A percentile compares a stretch with the other conserved stretches of the same genome.
These are phyloP conservation scores for Alouatta palliata DNA, from an alignment of 2,113 vertebrate genomes.

Conservation along the genomic window DNA sequence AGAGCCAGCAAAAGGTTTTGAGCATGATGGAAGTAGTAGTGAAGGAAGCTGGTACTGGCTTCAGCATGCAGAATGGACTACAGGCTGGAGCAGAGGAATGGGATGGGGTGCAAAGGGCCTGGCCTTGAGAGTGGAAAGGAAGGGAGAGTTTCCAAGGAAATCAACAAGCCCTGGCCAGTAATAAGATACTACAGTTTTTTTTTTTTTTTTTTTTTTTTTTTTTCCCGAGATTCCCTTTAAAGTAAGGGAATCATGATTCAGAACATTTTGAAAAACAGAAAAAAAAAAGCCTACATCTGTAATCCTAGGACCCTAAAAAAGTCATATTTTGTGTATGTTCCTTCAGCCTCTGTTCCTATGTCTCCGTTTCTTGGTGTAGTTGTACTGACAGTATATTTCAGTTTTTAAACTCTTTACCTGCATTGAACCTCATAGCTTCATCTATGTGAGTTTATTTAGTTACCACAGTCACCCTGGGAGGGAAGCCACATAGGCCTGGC, in stretches of 20 bases:
- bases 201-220: not conserved
- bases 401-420: not conserved
- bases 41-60: not conserved
- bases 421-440: not conserved
- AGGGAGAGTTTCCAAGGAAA: constrained; percentile 54
- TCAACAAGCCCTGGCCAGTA: not conserved
- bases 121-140: not conserved
- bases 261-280: constrained; percentile 26
- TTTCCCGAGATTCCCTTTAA: not conserved
- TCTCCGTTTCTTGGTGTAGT: not conserved
- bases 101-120: not conserved
- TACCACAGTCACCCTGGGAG: not conserved
- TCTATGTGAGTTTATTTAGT: not conserved
- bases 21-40: not conserved
- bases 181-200: not conserved
- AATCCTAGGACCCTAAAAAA: not conserved
- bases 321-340: not conserved
- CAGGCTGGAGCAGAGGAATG: fast-evolving
- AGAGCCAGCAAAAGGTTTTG: not conserved
- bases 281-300: not conserved
- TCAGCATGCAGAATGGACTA: not conserved
- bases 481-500: not conserved
- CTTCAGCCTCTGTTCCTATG: not conserved
- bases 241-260: constrained; percentile 23
- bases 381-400: not conserved